Evolutionary conservation across 2,888 invertebrate species (phyloP).

Genomic region (Ophonus ardosiacus): DNA sequence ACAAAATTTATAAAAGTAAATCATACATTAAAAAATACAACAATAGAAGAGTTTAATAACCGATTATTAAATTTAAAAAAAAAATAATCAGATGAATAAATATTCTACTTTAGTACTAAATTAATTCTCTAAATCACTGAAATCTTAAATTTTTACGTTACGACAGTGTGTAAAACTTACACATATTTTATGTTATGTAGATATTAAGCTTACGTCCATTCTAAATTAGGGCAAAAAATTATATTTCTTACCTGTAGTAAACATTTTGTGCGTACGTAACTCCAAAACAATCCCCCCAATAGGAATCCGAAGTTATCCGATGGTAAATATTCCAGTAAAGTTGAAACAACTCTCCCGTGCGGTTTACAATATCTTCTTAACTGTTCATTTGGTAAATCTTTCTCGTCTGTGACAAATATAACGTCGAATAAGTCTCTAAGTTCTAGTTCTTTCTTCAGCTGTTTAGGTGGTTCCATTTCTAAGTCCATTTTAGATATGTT

Average conservation of each 20-base stretch:
- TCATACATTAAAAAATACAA: too few relatives aligned
- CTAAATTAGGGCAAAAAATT: background rate
- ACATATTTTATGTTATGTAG: too few relatives aligned
- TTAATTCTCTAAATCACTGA: too few relatives aligned
- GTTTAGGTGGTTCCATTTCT: constrained; percentile 56
- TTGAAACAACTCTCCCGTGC: constrained; percentile 74
- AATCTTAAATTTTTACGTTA: too few relatives aligned
- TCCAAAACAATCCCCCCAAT: constrained; percentile 75
- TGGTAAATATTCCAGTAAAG: constrained; percentile 75
- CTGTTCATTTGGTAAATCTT: constrained; percentile 68
- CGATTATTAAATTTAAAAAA: too few relatives aligned
- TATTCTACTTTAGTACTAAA: too few relatives aligned
- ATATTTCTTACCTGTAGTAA: constrained; percentile 73
- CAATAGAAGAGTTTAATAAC: too few relatives aligned
- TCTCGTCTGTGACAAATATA: constrained; percentile 71
- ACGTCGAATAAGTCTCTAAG: constrained; percentile 71
- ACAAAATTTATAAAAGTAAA: too few relatives aligned
- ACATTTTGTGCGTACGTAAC: constrained; percentile 75
- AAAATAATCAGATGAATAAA: too few relatives aligned
- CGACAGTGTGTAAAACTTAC: too few relatives aligned
- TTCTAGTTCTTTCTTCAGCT: constrained; percentile 71
- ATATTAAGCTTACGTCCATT: too few relatives aligned
- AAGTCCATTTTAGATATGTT: constrained; percentile 64
- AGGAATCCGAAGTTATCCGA: constrained; percentile 78
- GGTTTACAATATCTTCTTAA: constrained; percentile 69